Evolutionary conservation across 2,113 vertebrate species (phyloP).

Genomic region (Sceloporus undulatus): DNA sequence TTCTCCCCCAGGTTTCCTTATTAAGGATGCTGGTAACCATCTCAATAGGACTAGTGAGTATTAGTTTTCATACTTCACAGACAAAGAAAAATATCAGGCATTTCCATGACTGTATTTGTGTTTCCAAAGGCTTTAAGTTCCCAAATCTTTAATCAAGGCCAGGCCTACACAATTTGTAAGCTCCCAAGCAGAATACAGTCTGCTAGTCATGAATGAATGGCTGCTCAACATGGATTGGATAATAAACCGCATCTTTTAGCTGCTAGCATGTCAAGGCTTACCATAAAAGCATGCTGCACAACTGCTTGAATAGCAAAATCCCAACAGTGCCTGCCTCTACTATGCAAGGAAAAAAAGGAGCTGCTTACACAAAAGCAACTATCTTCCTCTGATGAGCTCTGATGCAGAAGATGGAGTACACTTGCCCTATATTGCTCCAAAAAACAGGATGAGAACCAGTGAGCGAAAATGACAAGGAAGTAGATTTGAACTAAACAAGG

Average conservation of each 20-base stretch:
- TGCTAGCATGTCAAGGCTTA: not conserved
- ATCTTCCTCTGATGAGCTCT: not conserved
- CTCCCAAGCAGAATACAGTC: not conserved
- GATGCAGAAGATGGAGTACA: not conserved
- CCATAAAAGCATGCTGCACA: not conserved
- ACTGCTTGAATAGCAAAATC: not conserved
- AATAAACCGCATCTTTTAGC: not conserved
- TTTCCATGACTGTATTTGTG: not conserved
- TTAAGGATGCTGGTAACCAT: conserved; percentile 49
- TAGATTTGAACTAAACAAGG: not conserved
- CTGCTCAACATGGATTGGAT: too few relatives aligned
- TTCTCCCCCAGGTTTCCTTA: conserved; percentile 25
- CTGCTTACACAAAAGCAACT: not conserved
- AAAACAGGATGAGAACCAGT: too few relatives aligned
- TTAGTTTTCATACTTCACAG: conserved; percentile 2
- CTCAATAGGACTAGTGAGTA: conserved; percentile 39
- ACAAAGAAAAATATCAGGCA: not conserved
- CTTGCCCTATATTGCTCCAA: not conserved
- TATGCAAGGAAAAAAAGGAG: not conserved
- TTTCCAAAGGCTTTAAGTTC: conserved; percentile 2
- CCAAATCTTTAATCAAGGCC: not conserved
- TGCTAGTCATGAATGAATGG: not conserved
- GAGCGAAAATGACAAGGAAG: not conserved
- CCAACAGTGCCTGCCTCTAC: not conserved
- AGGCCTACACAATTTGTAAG: not conserved